Conservation (phyloP, 2,797 vertebrate genomes). For the Danio albolineatus region DNA sequence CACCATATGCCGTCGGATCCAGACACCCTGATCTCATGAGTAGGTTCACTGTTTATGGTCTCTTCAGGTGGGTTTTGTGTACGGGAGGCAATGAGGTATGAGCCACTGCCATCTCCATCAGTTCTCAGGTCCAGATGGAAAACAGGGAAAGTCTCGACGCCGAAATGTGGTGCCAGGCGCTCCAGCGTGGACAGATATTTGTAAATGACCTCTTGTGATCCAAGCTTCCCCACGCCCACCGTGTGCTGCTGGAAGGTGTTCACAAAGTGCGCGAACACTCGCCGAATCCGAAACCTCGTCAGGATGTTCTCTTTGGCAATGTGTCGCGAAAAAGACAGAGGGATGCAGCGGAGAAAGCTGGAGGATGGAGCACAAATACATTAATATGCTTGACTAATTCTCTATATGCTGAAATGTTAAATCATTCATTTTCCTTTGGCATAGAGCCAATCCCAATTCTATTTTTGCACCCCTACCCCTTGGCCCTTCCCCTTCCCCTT, state of each 20-base stretch:
- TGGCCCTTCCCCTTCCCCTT: too few relatives aligned
- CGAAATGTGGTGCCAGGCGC: slow-evolving; percentile 82
- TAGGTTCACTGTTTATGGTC: slow-evolving; percentile 30
- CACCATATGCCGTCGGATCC: slow-evolving; percentile 86
- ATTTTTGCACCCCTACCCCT: too few relatives aligned
- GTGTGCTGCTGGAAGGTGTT: slow-evolving; percentile 85
- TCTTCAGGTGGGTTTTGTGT: slow-evolving; percentile 50
- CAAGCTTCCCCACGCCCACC: slow-evolving; percentile 73
- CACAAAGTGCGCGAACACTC: slow-evolving; percentile 85
- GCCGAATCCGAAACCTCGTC: slow-evolving; percentile 83
- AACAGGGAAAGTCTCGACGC: slow-evolving; percentile 77
- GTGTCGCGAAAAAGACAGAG: slow-evolving; percentile 84
- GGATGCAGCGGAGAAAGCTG: slow-evolving; percentile 90
- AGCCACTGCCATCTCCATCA: slow-evolving; percentile 70
- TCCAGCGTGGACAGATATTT: slow-evolving; percentile 94
- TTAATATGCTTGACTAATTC: neutral
- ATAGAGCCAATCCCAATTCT: too few relatives aligned
- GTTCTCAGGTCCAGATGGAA: slow-evolving; percentile 71
- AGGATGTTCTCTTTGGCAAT: slow-evolving; percentile 81
- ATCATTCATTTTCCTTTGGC: too few relatives aligned
- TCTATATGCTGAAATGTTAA: neutral
- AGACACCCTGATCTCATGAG: slow-evolving; percentile 83
- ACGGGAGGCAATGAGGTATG: slow-evolving; percentile 60
- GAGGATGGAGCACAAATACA: slow-evolving; percentile 1
- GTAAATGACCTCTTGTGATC: slow-evolving; percentile 84